Conservation (phyloP, 2,113 vertebrate species). For the Ceyx melanurus region DNA sequence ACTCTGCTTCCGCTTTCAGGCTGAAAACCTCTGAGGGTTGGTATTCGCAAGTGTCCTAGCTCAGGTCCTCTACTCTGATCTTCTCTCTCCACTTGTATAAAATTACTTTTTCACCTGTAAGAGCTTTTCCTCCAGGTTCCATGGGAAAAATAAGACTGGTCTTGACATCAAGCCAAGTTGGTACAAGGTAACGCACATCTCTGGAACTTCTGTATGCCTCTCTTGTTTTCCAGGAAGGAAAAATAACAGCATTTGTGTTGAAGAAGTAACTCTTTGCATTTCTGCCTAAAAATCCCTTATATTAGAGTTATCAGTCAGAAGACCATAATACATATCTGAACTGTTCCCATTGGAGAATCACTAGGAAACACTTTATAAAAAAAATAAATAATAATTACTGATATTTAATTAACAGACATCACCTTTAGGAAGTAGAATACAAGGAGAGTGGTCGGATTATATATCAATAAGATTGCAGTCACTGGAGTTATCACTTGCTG, state of each 20-base stretch:
- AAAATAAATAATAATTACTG: background rate
- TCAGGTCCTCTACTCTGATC: background rate
- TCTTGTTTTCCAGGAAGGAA: background rate
- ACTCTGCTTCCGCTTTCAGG: background rate
- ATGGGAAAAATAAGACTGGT: background rate
- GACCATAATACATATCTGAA: background rate
- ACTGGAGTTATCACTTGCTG: background rate
- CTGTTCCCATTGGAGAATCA: background rate
- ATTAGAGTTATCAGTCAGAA: background rate
- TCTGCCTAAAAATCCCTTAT: background rate
- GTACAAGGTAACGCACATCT: background rate
- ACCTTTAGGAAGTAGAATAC: background rate
- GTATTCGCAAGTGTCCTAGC: background rate
- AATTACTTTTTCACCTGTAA: background rate
- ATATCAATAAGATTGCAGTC: background rate
- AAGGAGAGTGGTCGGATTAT: background rate
- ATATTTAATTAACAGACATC: background rate
- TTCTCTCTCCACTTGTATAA: background rate
- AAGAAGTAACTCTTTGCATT: background rate
- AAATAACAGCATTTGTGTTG: background rate
- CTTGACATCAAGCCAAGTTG: background rate
- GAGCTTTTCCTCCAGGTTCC: background rate
- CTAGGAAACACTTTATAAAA: background rate
- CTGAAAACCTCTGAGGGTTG: background rate
- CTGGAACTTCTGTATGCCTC: background rate